A percentile compares a stretch with the other conserved stretches of the same genome.
phyloP scores from a whole-genome alignment of 2,113 vertebrate genomes.

The Caloenas nicobarica region DNA sequence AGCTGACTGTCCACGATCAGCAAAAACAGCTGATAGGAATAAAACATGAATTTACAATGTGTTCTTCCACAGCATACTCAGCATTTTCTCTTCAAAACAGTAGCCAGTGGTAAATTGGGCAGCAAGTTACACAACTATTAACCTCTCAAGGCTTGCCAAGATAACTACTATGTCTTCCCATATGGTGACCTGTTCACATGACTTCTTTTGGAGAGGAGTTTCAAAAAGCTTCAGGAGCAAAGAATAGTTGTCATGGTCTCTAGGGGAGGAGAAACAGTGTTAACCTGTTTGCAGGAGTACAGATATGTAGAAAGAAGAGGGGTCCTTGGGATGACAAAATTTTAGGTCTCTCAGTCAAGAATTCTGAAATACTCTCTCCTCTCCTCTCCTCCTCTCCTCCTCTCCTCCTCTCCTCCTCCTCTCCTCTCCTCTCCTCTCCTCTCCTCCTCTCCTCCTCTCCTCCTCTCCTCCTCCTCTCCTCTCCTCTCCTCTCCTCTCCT shows the following conservation, averaged over 20 bases:
- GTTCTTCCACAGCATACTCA: background rate
- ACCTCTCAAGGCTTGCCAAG: background rate
- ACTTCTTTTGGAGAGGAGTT: background rate
- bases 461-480: no score
- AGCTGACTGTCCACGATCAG: background rate
- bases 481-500: no score
- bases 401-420: no score
- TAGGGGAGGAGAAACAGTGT: background rate
- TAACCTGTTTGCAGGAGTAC: fast-evolving
- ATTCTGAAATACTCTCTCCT: background rate
- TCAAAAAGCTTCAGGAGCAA: fast-evolving
- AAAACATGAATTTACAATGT: background rate
- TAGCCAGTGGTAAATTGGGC: background rate
- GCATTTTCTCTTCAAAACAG: constrained; percentile 2
- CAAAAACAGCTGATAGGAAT: constrained; percentile 6
- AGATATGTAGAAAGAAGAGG: background rate
- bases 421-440: no score
- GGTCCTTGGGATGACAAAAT: background rate
- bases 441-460: no score
- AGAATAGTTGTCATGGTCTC: background rate
- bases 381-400: no score
- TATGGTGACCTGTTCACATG: background rate
- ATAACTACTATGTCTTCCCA: background rate
- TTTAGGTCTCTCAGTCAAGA: background rate
- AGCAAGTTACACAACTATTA: background rate